Conservation (phyloP, 2,797 vertebrate genomes). For the Schizopygopsis pylzovi region DNA sequence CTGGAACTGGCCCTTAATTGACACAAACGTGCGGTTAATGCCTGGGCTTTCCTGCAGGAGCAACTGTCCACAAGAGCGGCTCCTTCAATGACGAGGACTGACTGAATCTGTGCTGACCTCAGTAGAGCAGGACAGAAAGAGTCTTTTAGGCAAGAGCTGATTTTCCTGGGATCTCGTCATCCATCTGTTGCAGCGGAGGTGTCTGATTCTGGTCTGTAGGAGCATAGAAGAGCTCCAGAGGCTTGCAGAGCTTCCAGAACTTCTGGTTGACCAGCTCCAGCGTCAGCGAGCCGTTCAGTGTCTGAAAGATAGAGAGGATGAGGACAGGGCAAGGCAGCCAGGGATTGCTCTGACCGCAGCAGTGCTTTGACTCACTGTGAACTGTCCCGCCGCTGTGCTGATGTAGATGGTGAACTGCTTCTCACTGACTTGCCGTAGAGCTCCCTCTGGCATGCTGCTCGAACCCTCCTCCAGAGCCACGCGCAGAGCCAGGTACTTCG, state of each 20-base stretch:
- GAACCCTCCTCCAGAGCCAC: slow-evolving; percentile 86
- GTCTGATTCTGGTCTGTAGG: slow-evolving; percentile 81
- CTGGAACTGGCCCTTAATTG: background rate
- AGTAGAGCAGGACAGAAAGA: background rate
- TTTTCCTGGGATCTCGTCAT: background rate
- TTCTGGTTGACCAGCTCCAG: slow-evolving; percentile 92
- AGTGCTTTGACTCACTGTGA: slow-evolving; percentile 71
- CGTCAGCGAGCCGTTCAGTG: slow-evolving; percentile 89
- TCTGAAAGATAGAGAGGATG: slow-evolving; percentile 69
- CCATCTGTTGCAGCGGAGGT: background rate
- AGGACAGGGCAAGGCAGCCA: background rate
- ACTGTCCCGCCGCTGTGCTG: slow-evolving; percentile 82
- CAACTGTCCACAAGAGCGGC: background rate
- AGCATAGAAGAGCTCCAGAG: slow-evolving; percentile 90
- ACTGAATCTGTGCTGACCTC: background rate
- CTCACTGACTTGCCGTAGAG: slow-evolving; percentile 83
- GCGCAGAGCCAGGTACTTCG: slow-evolving; percentile 90
- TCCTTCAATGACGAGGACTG: background rate
- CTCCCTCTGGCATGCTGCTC: slow-evolving; percentile 49
- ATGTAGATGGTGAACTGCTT: slow-evolving; percentile 95
- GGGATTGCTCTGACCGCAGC: background rate
- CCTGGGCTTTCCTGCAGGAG: background rate
- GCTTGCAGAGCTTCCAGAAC: slow-evolving; percentile 90
- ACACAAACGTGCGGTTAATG: background rate
- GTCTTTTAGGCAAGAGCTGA: background rate